Base-by-base conservation (phyloP, 64 coral and sea anemone genomes). In the Montipora efflorescens region DNA sequence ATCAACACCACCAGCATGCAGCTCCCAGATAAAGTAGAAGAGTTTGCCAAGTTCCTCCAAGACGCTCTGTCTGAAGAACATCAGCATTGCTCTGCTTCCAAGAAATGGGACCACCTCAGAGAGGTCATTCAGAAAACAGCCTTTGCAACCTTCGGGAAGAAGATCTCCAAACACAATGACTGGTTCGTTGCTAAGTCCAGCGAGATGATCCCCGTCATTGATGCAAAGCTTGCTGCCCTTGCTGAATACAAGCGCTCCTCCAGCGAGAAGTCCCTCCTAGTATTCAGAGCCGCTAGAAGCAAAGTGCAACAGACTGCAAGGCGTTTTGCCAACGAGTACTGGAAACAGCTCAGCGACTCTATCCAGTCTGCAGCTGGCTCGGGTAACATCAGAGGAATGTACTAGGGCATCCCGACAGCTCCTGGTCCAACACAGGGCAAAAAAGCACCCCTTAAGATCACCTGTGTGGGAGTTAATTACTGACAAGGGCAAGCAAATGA, bases 131-230 rank as follows among this genome's bases (percentile, higher is more conserved):
- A 94, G 49, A 1, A 22, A 18, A 80, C 84, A 13, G 64, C 77
- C 92, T 16, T 75, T 16, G 43, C 92, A 14, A 93, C 36, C 87
- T 93, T 93, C 66, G 74, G 83, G 21, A 87, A 59, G 52, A 87
- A 67, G 76, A 74, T 47, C 79, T 48, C 2, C 0, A 83, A 59
- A 12, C 23, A 46, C 6, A 45, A 28, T 4, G 62, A 94, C 78
- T 94, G 85, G 67, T 83, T 94, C 49, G 52, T 76, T 3, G 86
- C 92, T 19, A 82, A 89, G 48, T 79, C 92, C 5, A 47, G 23
- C 10, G 74, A 66, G 75, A 76, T 93, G 74, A 87, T 61, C 36
- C 72, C 90, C 18, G 19, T 81, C 48, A 89, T 89, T 59, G 61
- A 74, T 13, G 22, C 36, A 11, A 93, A 68, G 84, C 45, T 47